phyloP scores from a whole-genome alignment of 2,113 vertebrate species.

The Gallinago jamesoni region DNA sequence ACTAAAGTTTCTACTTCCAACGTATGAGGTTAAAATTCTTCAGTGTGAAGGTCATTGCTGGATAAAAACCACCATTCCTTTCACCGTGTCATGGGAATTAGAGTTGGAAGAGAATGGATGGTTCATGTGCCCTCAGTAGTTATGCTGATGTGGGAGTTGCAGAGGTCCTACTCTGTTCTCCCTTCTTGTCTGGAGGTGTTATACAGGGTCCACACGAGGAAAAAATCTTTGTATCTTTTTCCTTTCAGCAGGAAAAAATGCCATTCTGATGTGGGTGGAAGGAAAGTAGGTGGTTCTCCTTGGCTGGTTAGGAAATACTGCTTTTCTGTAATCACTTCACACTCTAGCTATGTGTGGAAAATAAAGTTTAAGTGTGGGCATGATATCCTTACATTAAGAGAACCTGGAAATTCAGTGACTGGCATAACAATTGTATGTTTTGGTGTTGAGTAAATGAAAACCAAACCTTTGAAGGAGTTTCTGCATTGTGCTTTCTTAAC shows the following conservation, averaged over 20 bases:
- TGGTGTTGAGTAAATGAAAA: neutral
- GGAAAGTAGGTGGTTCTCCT: constrained; percentile 29
- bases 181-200: neutral
- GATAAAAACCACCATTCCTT: neutral
- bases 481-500: neutral
- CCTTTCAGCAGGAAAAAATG: neutral
- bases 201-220: neutral
- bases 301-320: constrained; percentile 16
- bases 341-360: constrained; percentile 5
- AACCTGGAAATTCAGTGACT: neutral
- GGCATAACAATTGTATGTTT: neutral
- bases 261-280: neutral
- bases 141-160: neutral
- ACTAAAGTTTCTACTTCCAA: neutral
- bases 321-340: constrained; percentile 21
- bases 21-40: neutral
- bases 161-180: neutral
- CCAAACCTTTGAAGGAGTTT: neutral
- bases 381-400: constrained; percentile 19
- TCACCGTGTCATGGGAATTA: neutral
- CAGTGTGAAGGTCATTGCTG: neutral
- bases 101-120: neutral
- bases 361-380: constrained; percentile 43
- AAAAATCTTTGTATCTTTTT: neutral
- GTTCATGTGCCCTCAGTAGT: neutral